These are phyloP conservation scores for Hyperopisus bebe DNA, from an alignment of 2,113 vertebrate genomes.

Conservation along the genomic window DNA sequence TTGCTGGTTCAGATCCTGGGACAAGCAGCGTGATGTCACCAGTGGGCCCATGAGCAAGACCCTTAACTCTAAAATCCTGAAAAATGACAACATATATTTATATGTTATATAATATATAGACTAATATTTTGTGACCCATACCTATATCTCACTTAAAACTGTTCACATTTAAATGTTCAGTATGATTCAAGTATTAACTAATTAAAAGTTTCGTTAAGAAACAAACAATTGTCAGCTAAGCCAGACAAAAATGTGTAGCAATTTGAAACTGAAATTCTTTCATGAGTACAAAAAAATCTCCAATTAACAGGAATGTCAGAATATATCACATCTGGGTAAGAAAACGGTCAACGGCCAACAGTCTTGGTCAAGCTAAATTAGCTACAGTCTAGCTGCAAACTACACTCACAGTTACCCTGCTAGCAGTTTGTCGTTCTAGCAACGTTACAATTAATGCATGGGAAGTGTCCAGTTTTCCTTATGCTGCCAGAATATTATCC, in stretches of 20 bases:
- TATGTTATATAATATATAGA: too few relatives aligned
- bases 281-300: neutral
- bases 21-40: neutral
- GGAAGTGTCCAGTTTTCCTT: neutral
- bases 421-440: neutral
- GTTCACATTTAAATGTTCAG: too few relatives aligned
- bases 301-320: neutral
- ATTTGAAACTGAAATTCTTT: neutral
- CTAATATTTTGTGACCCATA: too few relatives aligned
- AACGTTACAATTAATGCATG: neutral
- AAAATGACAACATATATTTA: too few relatives aligned
- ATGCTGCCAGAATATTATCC: neutral
- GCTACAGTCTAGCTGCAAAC: neutral
- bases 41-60: neutral
- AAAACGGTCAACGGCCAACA: neutral
- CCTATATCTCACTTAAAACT: too few relatives aligned
- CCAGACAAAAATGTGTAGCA: too few relatives aligned
- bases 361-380: neutral
- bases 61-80: neutral
- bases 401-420: neutral
- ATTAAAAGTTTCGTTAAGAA: too few relatives aligned
- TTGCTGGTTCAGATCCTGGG: neutral
- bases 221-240: too few relatives aligned
- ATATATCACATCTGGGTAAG: neutral
- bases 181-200: too few relatives aligned